phyloP scores from a whole-genome alignment of 2,113 vertebrate genomes.

The Albula glossodonta region DNA sequence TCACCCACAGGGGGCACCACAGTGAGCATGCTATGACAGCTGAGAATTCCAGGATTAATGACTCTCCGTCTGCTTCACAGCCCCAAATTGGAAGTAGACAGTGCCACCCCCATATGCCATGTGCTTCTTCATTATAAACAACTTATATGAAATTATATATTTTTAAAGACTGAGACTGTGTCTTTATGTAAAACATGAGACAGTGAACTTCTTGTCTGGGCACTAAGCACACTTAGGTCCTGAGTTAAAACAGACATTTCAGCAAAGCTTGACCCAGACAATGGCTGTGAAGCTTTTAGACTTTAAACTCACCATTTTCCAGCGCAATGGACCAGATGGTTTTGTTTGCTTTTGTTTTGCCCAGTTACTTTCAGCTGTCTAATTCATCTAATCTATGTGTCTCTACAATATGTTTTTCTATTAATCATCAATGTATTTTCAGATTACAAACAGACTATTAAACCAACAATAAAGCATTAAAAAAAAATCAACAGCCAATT shows the following conservation, averaged over 20 bases:
- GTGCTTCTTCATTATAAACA: background rate
- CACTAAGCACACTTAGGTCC: background rate
- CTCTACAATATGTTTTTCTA: background rate
- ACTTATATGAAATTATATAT: background rate
- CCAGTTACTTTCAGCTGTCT: conserved; percentile 5
- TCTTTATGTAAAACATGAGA: background rate
- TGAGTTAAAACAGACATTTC: no score
- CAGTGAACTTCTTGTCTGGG: background rate
- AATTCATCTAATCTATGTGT: background rate
- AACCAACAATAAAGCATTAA: background rate
- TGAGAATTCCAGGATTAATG: background rate
- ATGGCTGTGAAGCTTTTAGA: background rate
- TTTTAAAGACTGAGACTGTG: background rate
- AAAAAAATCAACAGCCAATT: background rate
- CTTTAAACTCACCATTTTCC: background rate
- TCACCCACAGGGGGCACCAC: background rate
- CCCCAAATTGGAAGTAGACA: background rate
- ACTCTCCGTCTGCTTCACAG: background rate
- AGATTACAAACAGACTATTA: background rate
- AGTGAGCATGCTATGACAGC: background rate
- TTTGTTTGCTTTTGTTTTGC: conserved; percentile 27
- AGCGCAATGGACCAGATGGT: conserved; percentile 14
- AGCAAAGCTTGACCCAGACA: background rate
- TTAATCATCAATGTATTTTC: background rate
- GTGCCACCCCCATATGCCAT: background rate